Evolutionary conservation across 2,888 invertebrate genomes (phyloP).

Genomic region (Ormyrus nitidulus): DNA sequence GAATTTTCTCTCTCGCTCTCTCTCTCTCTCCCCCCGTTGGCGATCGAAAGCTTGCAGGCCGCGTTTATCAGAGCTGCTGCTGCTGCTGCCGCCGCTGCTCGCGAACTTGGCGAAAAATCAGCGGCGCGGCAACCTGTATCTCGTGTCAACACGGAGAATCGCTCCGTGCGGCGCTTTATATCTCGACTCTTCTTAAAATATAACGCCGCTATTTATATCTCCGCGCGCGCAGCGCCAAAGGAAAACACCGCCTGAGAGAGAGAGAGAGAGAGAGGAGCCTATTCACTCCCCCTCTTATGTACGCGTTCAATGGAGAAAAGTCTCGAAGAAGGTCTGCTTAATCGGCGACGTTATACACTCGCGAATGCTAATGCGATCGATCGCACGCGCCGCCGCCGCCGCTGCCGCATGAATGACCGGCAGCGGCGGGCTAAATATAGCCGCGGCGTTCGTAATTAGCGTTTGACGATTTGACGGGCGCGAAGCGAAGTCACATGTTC

Average conservation of each 20-base stretch:
- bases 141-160: slow-evolving; percentile 31
- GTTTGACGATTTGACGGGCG: slow-evolving; percentile 68
- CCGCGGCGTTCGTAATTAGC: slow-evolving; percentile 65
- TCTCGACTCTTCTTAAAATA: slow-evolving; percentile 69
- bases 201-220: slow-evolving; percentile 68
- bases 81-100: no score
- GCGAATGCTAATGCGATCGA: slow-evolving; percentile 1
- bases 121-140: slow-evolving; percentile 47
- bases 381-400: no score
- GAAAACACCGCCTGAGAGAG: slow-evolving; percentile 57
- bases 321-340: slow-evolving; percentile 1
- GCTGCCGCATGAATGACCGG: not conserved
- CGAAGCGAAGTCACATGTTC: slow-evolving; percentile 67
- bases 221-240: slow-evolving; percentile 57
- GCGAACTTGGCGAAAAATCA: no score
- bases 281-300: slow-evolving; percentile 8
- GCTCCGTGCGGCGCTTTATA: slow-evolving; percentile 48
- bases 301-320: slow-evolving; percentile 27
- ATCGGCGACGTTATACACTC: slow-evolving; percentile 12
- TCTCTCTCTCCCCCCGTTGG: no score
- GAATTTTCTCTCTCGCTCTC: no score
- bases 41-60: no score
- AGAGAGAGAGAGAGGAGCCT: slow-evolving; percentile 5
- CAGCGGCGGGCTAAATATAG: slow-evolving; percentile 64
- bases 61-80: no score